Conservation (phyloP, 2,888 invertebrate species). For the Rhyacophila evoluta region DNA sequence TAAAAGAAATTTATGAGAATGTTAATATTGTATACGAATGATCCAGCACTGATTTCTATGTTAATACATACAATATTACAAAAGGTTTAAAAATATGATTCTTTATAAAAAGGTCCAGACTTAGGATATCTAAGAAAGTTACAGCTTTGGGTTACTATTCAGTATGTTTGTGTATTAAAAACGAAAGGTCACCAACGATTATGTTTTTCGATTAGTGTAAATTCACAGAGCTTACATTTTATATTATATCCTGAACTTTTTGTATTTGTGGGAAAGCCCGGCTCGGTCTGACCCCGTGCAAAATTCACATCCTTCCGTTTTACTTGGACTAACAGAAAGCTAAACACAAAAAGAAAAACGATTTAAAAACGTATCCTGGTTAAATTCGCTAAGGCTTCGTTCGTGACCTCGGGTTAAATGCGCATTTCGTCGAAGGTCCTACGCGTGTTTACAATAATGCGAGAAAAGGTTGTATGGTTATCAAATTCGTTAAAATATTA, state of each 20-base stretch:
- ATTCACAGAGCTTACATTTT: not conserved
- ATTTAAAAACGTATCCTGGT: constrained; percentile 1
- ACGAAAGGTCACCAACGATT: not conserved
- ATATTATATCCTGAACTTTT: not conserved
- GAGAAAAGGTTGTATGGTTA: no score
- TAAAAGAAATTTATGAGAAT: no score
- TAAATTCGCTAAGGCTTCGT: not conserved
- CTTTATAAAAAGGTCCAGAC: no score
- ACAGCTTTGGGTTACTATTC: no score
- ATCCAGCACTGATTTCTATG: no score
- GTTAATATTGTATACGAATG: no score
- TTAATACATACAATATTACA: no score
- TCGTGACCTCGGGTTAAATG: not conserved
- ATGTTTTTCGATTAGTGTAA: not conserved
- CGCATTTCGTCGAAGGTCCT: not conserved
- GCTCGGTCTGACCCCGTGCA: not conserved
- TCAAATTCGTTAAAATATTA: no score
- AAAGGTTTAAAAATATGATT: no score
- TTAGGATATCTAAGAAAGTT: no score
- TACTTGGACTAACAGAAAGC: not conserved
- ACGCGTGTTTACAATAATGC: not conserved
- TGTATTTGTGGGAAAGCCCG: not conserved
- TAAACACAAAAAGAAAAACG: constrained; percentile 21
- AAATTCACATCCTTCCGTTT: not conserved
- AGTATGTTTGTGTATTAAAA: not conserved